Conservation (phyloP, 2,113 vertebrate species). For the Deroptyus accipitrinus region DNA sequence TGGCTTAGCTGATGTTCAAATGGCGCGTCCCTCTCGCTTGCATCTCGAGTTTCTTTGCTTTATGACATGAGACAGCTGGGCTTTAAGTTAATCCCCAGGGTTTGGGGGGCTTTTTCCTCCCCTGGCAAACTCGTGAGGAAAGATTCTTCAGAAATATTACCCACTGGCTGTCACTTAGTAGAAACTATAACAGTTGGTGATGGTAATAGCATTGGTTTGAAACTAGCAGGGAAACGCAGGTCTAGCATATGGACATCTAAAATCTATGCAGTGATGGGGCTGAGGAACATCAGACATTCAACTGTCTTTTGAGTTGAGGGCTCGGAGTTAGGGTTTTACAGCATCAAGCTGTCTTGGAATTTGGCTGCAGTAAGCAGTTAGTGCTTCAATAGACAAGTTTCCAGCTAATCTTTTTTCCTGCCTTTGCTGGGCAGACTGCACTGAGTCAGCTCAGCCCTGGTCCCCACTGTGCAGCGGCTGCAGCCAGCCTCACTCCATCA, state of each 20-base stretch:
- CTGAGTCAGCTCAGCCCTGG: conserved; percentile 49
- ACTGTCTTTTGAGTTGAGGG: neutral
- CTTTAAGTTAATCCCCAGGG: neutral
- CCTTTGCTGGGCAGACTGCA: conserved; percentile 18
- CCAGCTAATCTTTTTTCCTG: conserved; percentile 41
- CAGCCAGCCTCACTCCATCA: conserved; percentile 70
- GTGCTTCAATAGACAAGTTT: conserved; percentile 54
- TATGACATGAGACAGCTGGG: neutral
- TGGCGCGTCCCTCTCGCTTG: neutral
- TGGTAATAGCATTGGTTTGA: conserved; percentile 4
- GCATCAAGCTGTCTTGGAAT: conserved; percentile 23
- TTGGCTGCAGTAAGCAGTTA: conserved; percentile 41
- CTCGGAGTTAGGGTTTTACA: neutral
- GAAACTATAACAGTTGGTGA: neutral
- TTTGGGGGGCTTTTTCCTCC: neutral
- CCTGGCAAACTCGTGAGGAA: neutral
- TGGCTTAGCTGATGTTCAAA: neutral
- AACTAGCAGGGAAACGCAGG: neutral
- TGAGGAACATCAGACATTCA: neutral
- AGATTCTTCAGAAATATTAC: neutral
- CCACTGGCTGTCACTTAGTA: neutral
- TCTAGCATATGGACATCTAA: neutral
- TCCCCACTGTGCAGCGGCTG: conserved; percentile 50
- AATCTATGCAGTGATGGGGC: neutral
- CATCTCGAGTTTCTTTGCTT: neutral